phyloP scores from a whole-genome alignment of 2,797 vertebrate species.

The Centroberyx gerrardi region DNA sequence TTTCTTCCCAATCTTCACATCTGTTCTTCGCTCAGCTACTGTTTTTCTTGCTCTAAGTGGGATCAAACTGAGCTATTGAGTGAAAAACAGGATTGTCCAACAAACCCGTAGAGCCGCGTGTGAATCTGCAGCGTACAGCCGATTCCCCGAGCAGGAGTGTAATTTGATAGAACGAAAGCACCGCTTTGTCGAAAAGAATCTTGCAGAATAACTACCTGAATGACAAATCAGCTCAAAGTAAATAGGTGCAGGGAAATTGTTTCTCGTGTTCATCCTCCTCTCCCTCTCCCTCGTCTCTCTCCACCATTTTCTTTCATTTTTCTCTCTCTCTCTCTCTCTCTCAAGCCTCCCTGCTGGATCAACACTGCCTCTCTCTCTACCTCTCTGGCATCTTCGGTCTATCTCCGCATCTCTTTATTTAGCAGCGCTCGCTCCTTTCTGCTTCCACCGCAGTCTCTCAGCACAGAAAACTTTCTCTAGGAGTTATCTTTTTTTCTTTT shows the following conservation, averaged over 20 bases:
- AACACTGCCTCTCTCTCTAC: background rate
- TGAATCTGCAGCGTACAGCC: background rate
- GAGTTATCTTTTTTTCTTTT: conserved; percentile 25
- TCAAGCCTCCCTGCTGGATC: background rate
- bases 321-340: background rate
- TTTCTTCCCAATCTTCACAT: conserved; percentile 26
- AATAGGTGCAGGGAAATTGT: background rate
- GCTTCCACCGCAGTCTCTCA: background rate
- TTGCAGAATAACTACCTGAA: background rate
- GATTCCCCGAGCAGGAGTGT: background rate
- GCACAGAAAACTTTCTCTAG: conserved; percentile 7
- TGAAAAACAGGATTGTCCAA: background rate
- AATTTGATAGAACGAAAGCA: conserved; percentile 9
- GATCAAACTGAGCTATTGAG: background rate
- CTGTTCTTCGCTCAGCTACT: background rate
- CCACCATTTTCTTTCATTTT: background rate
- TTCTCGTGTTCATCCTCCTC: background rate
- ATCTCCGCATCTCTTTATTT: conserved; percentile 9
- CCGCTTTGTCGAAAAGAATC: background rate
- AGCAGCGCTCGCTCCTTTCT: background rate
- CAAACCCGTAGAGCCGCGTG: background rate
- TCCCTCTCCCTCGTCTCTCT: background rate
- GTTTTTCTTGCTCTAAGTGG: background rate
- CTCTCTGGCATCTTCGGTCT: background rate
- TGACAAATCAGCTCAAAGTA: conserved; percentile 7